These are phyloP conservation scores for Falco columbarius DNA, from an alignment of 2,797 vertebrate species.

Conservation along the genomic window DNA sequence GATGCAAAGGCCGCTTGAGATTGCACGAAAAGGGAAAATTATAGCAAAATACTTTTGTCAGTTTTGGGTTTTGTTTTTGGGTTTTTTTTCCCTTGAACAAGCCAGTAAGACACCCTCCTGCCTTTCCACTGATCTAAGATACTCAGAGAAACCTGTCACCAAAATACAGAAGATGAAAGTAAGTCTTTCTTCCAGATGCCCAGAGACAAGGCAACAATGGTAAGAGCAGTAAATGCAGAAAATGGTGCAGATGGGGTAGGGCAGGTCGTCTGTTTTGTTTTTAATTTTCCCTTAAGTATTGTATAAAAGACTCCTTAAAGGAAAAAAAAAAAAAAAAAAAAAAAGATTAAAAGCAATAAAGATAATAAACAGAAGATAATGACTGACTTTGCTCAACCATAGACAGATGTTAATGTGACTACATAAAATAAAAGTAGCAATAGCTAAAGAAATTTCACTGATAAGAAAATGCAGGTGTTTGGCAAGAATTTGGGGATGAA, in stretches of 20 bases:
- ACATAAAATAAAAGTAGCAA: not conserved
- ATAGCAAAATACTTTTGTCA: not conserved
- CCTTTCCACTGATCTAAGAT: not conserved
- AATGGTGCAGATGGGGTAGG: not conserved
- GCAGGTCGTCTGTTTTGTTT: not conserved
- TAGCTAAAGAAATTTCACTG: not conserved
- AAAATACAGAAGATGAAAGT: not conserved
- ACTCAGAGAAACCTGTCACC: not conserved
- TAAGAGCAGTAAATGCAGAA: not conserved
- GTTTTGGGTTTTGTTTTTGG: fast-evolving
- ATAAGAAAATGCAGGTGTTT: not conserved
- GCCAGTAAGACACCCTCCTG: not conserved
- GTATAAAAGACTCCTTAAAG: no score
- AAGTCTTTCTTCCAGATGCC: not conserved
- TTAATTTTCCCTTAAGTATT: not conserved
- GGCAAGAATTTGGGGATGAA: not conserved
- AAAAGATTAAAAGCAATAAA: not conserved
- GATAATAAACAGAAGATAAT: not conserved
- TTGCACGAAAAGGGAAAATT: not conserved
- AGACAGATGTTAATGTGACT: not conserved
- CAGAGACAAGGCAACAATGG: not conserved
- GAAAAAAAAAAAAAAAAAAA: no score
- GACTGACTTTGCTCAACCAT: not conserved
- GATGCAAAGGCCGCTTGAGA: not conserved
- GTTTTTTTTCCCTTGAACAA: not conserved